These are phyloP conservation scores for Coptodon rendalli DNA, from an alignment of 2,113 vertebrate species.

Conservation along the genomic window DNA sequence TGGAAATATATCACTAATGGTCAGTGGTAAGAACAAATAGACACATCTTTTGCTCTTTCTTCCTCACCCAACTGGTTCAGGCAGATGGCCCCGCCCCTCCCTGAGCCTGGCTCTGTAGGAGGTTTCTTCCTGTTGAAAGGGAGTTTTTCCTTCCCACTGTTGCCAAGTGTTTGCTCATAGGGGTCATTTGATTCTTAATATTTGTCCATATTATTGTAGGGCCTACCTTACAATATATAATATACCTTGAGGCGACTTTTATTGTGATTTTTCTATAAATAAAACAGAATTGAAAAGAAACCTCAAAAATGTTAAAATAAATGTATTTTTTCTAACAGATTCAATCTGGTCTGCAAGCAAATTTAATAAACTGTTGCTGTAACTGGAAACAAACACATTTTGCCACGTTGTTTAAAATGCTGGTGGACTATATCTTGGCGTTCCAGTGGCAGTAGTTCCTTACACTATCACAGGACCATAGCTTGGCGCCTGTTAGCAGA, in stretches of 20 bases:
- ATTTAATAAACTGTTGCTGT: background rate
- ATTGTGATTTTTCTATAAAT: background rate
- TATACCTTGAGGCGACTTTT: background rate
- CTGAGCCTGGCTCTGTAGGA: background rate
- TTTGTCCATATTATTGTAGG: background rate
- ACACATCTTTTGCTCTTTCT: background rate
- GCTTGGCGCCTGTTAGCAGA: background rate
- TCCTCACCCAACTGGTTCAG: background rate
- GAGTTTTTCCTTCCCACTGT: background rate
- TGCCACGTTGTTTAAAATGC: background rate
- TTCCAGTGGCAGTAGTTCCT: background rate
- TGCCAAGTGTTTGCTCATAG: background rate
- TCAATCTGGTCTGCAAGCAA: background rate
- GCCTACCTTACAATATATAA: background rate
- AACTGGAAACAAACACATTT: background rate
- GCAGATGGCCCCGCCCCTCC: background rate
- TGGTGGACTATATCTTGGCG: background rate
- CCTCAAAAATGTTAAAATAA: accelerated
- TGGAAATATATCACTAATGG: background rate
- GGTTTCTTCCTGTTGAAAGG: background rate
- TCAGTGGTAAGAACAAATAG: background rate
- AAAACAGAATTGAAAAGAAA: background rate
- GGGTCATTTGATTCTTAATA: background rate
- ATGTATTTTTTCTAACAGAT: background rate
- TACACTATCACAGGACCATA: accelerated